phyloP scores from a whole-genome alignment of 2,888 invertebrate species.

The Automeris io region DNA sequence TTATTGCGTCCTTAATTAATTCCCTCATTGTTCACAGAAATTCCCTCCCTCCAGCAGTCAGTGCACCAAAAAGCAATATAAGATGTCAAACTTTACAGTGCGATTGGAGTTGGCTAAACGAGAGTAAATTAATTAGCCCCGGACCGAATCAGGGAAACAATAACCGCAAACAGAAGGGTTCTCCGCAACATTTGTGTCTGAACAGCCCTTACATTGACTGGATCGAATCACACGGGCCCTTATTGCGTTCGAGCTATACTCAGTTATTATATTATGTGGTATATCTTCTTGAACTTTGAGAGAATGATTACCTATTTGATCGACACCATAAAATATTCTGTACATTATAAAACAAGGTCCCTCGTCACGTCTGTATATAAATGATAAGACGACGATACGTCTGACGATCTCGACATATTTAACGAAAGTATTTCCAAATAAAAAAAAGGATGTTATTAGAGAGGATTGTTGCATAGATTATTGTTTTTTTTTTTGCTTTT shows the following conservation, averaged over 20 bases:
- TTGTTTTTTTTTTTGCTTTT: too few species aligned
- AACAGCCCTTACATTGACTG: constrained; percentile 51
- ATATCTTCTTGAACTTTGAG: too few species aligned
- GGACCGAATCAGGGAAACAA: constrained; percentile 65
- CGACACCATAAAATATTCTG: too few species aligned
- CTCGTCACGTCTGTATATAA: too few species aligned
- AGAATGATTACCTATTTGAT: too few species aligned
- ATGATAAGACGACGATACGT: too few species aligned
- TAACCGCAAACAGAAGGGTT: constrained; percentile 69
- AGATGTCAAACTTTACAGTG: constrained; percentile 12
- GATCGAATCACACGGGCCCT: constrained; percentile 42
- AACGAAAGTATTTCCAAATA: too few species aligned
- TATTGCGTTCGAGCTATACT: constrained; percentile 30
- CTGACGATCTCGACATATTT: too few species aligned
- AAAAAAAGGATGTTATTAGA: too few species aligned
- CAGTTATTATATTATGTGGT: constrained; percentile 9
- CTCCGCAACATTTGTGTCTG: constrained; percentile 57
- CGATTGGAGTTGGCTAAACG: constrained; percentile 36
- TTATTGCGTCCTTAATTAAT: not conserved
- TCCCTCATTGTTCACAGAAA: not conserved
- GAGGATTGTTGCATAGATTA: too few species aligned
- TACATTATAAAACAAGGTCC: too few species aligned
- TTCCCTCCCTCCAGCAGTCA: not conserved
- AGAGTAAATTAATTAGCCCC: constrained; percentile 61
- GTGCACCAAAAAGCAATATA: constrained; percentile 3